Percentiles rank a stretch among this genome's conserved stretches.
These are phyloP conservation scores for Cossypha dichroa DNA, from an alignment of 2,797 vertebrate genomes.

Conservation along the genomic window DNA sequence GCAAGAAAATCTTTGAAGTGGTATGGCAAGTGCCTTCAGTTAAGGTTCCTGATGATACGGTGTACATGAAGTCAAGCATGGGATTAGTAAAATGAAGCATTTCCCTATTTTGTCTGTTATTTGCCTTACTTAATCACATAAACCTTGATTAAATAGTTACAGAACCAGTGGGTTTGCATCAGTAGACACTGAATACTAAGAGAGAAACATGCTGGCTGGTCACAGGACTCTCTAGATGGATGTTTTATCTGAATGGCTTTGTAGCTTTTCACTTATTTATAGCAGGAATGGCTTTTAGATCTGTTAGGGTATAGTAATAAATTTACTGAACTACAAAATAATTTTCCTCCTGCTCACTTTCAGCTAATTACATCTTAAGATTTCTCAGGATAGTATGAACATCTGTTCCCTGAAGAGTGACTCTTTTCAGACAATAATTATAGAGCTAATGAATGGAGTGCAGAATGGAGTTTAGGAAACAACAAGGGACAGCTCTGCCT, in stretches of 20 bases:
- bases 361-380: not conserved
- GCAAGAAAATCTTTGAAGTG: not conserved
- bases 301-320: not conserved
- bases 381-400: not conserved
- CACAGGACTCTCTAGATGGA: not conserved
- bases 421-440: not conserved
- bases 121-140: not conserved
- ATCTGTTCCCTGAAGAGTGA: not conserved
- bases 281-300: not conserved
- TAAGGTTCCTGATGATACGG: not conserved
- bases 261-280: not conserved
- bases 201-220: not conserved
- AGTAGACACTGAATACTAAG: not conserved
- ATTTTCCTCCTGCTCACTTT: not conserved
- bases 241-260: not conserved
- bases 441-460: not conserved
- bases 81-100: not conserved
- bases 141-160: not conserved
- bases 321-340: not conserved
- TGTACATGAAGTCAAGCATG: not conserved
- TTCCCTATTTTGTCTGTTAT: not conserved
- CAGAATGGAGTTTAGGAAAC: not conserved
- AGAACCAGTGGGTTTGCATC: not conserved
- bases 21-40: not conserved
- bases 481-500: not conserved